Conservation (phyloP, 2,797 vertebrate genomes). For the Pristis pectinata region DNA sequence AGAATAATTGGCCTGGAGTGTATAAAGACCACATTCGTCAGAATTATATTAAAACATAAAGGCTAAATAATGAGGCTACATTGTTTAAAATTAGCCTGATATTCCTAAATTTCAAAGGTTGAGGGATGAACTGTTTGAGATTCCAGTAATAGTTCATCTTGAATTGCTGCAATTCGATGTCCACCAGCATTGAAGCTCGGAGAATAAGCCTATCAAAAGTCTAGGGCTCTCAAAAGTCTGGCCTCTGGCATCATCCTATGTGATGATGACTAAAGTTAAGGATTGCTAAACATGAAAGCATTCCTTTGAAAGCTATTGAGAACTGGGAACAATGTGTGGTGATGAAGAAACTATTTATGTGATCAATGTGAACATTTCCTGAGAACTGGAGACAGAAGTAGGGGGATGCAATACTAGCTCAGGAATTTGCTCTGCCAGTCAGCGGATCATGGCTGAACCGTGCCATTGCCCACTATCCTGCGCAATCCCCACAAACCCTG, state of each 20-base stretch:
- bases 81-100: background rate
- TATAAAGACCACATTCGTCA: background rate
- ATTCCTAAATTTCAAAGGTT: background rate
- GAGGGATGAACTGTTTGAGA: background rate
- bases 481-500: no score
- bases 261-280: background rate
- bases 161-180: background rate
- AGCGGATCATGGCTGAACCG: no score
- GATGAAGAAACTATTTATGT: background rate
- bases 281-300: background rate
- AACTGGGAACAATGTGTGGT: background rate
- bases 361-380: background rate
- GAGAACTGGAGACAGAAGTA: no score
- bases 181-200: background rate
- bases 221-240: background rate
- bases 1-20: background rate
- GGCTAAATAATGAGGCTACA: background rate
- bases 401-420: no score
- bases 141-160: background rate
- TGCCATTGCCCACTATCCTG: no score
- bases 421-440: no score
- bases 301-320: background rate
- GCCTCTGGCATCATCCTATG: background rate
- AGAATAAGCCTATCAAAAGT: background rate
- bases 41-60: background rate